Conservation (phyloP, 2,888 invertebrate species). For the Drosophila formosana region DNA sequence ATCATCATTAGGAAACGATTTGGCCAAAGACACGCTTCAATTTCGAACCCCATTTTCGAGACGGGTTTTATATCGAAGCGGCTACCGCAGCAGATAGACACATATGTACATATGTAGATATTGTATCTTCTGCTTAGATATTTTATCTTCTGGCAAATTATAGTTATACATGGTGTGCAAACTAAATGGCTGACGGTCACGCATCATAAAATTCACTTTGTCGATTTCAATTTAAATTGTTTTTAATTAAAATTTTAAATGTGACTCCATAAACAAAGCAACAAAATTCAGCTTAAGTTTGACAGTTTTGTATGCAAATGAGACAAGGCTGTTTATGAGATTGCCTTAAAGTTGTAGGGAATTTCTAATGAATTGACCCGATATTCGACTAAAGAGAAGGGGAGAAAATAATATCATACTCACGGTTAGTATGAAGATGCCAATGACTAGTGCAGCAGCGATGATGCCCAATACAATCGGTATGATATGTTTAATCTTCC, state of each 20-base stretch:
- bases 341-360: neutral
- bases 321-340: neutral
- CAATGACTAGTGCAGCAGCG: constrained; percentile 67
- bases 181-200: constrained; percentile 59
- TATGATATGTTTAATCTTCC: constrained; percentile 65
- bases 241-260: constrained; percentile 44
- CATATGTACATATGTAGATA: neutral
- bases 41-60: constrained; percentile 33
- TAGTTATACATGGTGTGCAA: constrained; percentile 36
- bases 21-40: constrained; percentile 48
- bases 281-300: constrained; percentile 12
- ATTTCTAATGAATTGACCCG: constrained; percentile 10
- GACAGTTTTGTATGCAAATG: constrained; percentile 35
- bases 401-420: constrained; percentile 43
- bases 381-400: neutral
- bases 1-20: constrained; percentile 64
- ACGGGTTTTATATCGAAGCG: constrained; percentile 43
- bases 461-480: constrained; percentile 76
- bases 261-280: constrained; percentile 30
- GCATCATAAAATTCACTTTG: constrained; percentile 56
- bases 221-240: constrained; percentile 50
- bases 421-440: constrained; percentile 81
- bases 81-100: neutral
- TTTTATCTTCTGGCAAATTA: constrained; percentile 60
- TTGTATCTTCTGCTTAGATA: constrained; percentile 14